Evolutionary conservation across 2,888 invertebrate genomes (phyloP).

Genomic region (Chouioia cunea): DNA sequence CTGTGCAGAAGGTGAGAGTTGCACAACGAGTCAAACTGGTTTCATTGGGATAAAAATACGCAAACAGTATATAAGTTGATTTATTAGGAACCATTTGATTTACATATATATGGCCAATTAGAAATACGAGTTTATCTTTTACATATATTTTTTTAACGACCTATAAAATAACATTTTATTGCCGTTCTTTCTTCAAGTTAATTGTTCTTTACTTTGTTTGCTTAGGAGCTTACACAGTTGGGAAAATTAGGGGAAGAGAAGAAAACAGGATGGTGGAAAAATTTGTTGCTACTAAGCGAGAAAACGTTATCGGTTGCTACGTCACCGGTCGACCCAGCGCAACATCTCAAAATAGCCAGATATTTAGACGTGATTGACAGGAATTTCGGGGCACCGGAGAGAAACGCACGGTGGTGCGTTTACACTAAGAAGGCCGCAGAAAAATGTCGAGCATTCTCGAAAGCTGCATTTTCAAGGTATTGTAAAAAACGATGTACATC

Average conservation of each 20-base stretch:
- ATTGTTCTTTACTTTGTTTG: too few relatives aligned
- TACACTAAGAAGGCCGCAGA: constrained; percentile 75
- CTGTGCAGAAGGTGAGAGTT: constrained; percentile 57
- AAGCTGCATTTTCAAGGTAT: constrained; percentile 77
- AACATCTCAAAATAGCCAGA: constrained; percentile 76
- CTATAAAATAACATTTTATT: too few relatives aligned
- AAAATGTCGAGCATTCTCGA: constrained; percentile 81
- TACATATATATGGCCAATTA: too few relatives aligned
- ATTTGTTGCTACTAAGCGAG: constrained; percentile 73
- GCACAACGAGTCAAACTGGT: neutral
- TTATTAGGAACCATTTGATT: too few relatives aligned
- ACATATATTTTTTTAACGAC: too few relatives aligned
- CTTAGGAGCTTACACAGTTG: constrained; percentile 60
- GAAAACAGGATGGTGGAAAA: constrained; percentile 68
- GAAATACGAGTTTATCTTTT: neutral
- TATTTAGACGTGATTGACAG: constrained; percentile 81
- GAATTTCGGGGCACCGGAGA: constrained; percentile 78
- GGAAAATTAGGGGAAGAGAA: constrained; percentile 65
- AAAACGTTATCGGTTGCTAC: constrained; percentile 77
- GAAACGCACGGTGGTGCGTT: constrained; percentile 76
- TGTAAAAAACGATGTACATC: too few relatives aligned
- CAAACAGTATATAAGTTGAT: neutral
- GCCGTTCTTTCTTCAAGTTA: too few relatives aligned
- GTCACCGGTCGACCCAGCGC: constrained; percentile 73
- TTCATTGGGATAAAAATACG: neutral